Evolutionary conservation across 2,888 invertebrate species (phyloP).

Genomic region (Homarus gammarus): DNA sequence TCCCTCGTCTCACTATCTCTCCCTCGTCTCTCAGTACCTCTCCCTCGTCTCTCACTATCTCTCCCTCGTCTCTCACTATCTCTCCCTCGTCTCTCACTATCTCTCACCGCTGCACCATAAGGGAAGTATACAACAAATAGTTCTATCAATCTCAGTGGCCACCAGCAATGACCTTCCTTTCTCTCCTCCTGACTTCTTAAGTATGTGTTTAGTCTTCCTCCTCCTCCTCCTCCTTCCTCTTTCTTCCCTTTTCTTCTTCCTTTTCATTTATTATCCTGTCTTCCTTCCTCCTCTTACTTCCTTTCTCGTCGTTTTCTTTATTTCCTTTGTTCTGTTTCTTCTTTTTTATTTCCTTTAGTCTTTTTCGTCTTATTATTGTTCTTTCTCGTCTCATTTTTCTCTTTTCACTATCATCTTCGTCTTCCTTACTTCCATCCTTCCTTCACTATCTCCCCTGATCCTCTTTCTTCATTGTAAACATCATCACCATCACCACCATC

Average conservation of each 20-base stretch:
- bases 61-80: neutral
- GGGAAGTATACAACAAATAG: neutral
- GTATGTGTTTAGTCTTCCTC: neutral
- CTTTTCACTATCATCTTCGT: neutral
- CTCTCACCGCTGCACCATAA: neutral
- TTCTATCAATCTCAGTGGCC: neutral
- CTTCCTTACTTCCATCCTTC: neutral
- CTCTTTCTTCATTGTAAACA: too few species aligned
- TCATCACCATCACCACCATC: too few species aligned
- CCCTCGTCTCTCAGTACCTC: too few species aligned
- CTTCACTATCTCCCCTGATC: neutral
- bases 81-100: neutral
- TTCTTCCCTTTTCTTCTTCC: too few species aligned
- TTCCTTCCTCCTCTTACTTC: neutral
- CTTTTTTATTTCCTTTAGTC: too few species aligned
- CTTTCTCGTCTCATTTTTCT: neutral
- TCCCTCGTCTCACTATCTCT: too few species aligned
- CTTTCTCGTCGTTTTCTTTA: neutral
- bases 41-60: too few species aligned
- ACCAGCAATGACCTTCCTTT: neutral
- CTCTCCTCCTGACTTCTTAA: constrained; percentile 3
- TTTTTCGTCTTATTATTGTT: too few species aligned
- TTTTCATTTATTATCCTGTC: neutral
- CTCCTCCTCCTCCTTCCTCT: neutral
- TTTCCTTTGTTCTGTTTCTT: neutral